Evolutionary conservation across 2,797 vertebrate species (phyloP).

Genomic region (Scyliorhinus canicula): DNA sequence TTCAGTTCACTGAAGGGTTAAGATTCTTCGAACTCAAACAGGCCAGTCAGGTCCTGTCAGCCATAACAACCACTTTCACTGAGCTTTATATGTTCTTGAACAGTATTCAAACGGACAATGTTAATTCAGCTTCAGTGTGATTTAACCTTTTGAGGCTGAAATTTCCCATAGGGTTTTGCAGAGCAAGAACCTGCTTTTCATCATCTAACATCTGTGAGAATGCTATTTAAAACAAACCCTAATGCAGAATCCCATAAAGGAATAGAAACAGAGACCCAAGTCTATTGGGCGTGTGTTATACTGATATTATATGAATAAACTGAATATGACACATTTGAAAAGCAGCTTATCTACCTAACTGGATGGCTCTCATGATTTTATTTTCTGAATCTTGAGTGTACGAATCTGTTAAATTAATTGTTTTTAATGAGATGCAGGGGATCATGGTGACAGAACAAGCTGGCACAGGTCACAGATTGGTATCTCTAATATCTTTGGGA

Average conservation of each 20-base stretch:
- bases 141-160: conserved; percentile 38
- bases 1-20: conserved; percentile 30
- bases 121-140: conserved; percentile 37
- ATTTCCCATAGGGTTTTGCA: conserved; percentile 37
- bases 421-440: neutral
- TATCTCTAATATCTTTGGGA: neutral
- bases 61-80: conserved; percentile 37
- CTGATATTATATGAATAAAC: neutral
- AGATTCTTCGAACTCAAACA: conserved; percentile 21
- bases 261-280: neutral
- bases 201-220: conserved; percentile 33
- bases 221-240: conserved; percentile 30
- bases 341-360: neutral
- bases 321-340: neutral
- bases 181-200: conserved; percentile 31
- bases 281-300: neutral
- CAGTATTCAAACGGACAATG: conserved; percentile 36
- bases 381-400: neutral
- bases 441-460: neutral
- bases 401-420: neutral
- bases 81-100: conserved; percentile 31
- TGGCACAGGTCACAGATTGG: neutral
- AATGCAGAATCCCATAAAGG: neutral
- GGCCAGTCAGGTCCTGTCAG: conserved; percentile 26
- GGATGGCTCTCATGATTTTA: neutral